These are phyloP conservation scores for Hippopotamyrus pictus DNA, from an alignment of 2,797 vertebrate species.

Conservation along the genomic window DNA sequence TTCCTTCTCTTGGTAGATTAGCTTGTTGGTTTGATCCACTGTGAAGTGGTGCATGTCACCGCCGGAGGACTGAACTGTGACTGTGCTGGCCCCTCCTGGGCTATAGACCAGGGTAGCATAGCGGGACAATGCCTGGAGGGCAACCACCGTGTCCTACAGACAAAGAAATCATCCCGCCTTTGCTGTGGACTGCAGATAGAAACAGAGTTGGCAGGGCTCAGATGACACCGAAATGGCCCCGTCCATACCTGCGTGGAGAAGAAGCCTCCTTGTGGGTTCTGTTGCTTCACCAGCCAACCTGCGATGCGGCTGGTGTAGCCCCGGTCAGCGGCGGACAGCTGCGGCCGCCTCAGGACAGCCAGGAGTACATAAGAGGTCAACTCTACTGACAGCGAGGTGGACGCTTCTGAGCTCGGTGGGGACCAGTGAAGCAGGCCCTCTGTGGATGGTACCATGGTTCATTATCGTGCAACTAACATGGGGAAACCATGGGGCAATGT, in stretches of 20 bases:
- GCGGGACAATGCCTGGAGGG: constrained; percentile 76
- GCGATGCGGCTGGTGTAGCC: constrained; percentile 53
- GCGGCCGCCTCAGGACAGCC: constrained; percentile 55
- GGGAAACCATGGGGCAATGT: not conserved
- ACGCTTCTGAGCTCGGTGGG: constrained; percentile 32
- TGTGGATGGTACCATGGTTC: constrained; percentile 27
- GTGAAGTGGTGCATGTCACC: constrained; percentile 50
- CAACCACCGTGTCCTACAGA: constrained; percentile 64
- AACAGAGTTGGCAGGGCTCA: not conserved
- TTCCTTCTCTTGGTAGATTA: constrained; percentile 65
- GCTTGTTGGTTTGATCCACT: constrained; percentile 64
- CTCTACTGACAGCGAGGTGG: constrained; percentile 67
- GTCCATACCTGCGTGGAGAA: constrained; percentile 72
- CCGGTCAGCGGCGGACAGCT: constrained; percentile 49
- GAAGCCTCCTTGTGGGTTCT: constrained; percentile 72
- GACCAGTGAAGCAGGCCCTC: constrained; percentile 53
- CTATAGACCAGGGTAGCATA: constrained; percentile 66
- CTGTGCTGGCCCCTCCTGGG: constrained; percentile 55
- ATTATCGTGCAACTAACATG: not conserved
- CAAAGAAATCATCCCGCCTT: not conserved
- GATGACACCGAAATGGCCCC: not conserved
- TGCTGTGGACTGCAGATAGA: not conserved
- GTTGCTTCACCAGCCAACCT: constrained; percentile 66
- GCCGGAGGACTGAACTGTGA: constrained; percentile 52
- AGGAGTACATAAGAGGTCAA: constrained; percentile 68